Evolutionary conservation across 2,113 vertebrate species (phyloP).

Genomic region (Festucalex cinctus): DNA sequence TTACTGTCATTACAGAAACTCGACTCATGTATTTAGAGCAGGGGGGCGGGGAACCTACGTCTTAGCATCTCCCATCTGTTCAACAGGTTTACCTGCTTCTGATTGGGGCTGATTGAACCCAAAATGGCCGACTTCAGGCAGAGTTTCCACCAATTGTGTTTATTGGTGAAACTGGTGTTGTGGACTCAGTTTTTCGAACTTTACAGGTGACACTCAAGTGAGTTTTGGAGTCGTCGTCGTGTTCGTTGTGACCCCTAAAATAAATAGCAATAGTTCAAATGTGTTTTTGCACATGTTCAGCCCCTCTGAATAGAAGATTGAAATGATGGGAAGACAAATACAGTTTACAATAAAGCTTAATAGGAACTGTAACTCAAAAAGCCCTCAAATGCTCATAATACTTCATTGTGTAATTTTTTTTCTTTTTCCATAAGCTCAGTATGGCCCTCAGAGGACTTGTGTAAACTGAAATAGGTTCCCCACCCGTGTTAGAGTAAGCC

Average conservation of each 20-base stretch:
- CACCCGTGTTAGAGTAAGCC: conserved; percentile 33
- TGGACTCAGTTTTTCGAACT: not conserved
- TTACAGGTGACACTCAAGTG: not conserved
- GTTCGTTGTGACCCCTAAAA: not conserved
- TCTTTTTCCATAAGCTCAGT: not conserved
- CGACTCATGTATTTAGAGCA: conserved; percentile 13
- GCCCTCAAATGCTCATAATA: not conserved
- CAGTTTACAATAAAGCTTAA: too few relatives aligned
- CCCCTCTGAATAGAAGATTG: not conserved
- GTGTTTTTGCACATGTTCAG: not conserved
- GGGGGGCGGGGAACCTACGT: not conserved
- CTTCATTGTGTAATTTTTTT: not conserved
- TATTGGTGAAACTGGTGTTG: too few relatives aligned
- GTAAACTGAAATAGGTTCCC: not conserved
- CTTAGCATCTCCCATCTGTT: not conserved
- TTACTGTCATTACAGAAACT: conserved; percentile 20
- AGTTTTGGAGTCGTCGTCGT: not conserved
- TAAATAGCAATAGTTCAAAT: not conserved
- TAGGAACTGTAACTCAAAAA: too few relatives aligned
- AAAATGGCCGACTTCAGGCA: too few relatives aligned
- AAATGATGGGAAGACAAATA: not conserved
- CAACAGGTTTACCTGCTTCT: not conserved
- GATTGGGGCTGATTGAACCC: not conserved
- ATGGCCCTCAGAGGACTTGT: not conserved
- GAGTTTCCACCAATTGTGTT: too few relatives aligned